phyloP scores from a whole-genome alignment of 2,888 invertebrate species.

The Hyposoter didymator region DNA sequence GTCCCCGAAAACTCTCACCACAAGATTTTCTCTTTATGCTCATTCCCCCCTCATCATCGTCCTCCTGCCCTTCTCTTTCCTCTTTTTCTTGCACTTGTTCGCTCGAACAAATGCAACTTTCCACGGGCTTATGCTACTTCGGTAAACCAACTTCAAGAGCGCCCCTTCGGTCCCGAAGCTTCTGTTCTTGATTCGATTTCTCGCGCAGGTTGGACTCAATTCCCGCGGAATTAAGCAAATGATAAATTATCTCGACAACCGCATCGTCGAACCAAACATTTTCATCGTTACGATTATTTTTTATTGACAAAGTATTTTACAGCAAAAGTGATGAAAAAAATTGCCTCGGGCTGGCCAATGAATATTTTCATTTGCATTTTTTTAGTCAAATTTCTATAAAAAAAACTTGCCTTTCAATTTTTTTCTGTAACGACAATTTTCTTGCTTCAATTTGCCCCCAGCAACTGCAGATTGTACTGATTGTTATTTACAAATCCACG shows the following conservation, averaged over 20 bases:
- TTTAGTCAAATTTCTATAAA: background rate
- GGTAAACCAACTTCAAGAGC: slow-evolving; percentile 39
- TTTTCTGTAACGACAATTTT: background rate
- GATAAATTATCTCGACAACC: background rate
- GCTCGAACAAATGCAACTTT: slow-evolving; percentile 32
- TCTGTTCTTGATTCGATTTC: slow-evolving; percentile 36
- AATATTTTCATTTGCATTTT: no score
- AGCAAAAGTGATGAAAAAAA: no score
- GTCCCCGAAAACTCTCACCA: slow-evolving; percentile 12
- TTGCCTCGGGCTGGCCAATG: no score
- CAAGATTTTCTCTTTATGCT: slow-evolving; percentile 39
- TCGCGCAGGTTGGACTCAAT: slow-evolving; percentile 7
- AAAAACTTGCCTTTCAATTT: background rate
- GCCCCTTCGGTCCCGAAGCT: background rate
- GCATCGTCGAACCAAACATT: background rate
- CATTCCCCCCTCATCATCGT: slow-evolving; percentile 1
- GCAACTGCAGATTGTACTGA: background rate
- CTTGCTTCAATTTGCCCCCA: background rate
- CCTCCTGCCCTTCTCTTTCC: background rate
- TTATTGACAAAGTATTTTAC: no score
- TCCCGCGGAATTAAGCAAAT: background rate
- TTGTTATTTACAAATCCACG: background rate
- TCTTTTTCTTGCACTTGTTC: slow-evolving; percentile 3
- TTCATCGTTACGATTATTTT: background rate
- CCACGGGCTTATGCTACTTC: slow-evolving; percentile 18